Evolutionary conservation across 2,113 vertebrate genomes (phyloP).

Genomic region (Mohoua ochrocephala): DNA sequence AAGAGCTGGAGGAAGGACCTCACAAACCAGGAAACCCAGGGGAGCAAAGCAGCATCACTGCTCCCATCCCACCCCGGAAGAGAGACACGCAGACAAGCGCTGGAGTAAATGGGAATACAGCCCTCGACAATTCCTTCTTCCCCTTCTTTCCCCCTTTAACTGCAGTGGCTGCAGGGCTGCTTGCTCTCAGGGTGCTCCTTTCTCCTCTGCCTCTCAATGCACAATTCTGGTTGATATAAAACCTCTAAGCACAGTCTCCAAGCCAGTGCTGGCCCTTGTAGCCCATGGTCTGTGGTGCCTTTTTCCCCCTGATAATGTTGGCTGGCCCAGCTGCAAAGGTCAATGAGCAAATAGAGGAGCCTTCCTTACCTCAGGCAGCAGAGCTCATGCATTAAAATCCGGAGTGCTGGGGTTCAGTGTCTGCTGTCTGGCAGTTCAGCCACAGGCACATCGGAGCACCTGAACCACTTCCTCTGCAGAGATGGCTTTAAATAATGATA

Average conservation of each 20-base stretch:
- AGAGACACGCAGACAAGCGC: not conserved
- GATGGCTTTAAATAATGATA: not conserved
- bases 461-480: not conserved
- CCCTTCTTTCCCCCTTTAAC: not conserved
- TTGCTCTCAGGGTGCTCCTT: not conserved
- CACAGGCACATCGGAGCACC: not conserved
- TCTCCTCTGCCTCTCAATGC: not conserved
- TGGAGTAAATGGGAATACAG: not conserved
- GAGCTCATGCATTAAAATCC: not conserved
- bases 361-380: not conserved
- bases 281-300: not conserved
- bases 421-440: not conserved
- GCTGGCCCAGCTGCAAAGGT: not conserved
- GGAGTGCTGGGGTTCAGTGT: not conserved
- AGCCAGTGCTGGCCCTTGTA: not conserved
- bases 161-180: not conserved
- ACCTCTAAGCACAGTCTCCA: not conserved
- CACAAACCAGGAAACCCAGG: not conserved
- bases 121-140: not conserved
- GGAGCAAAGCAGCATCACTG: not conserved
- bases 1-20: not conserved
- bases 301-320: not conserved
- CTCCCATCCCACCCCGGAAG: not conserved
- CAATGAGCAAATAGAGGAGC: not conserved
- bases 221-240: not conserved